Evolutionary conservation across 2,888 invertebrate species (phyloP).

Genomic region (Cryptocephalus primarius): DNA sequence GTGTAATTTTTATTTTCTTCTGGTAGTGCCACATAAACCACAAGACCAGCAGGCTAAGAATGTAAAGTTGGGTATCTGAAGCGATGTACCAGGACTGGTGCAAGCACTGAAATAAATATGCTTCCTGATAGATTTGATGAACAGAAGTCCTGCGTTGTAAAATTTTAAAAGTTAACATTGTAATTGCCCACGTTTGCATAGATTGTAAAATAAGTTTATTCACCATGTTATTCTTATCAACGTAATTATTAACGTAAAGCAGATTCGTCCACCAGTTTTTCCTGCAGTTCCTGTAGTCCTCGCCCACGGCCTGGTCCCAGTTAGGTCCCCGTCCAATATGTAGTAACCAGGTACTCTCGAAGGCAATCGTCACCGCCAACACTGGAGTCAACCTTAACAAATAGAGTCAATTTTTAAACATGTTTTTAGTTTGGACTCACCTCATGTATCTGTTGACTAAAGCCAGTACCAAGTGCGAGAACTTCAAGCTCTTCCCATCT

Average conservation of each 20-base stretch:
- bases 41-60: constrained; percentile 21
- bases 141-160: neutral
- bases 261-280: constrained; percentile 26
- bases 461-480: constrained; percentile 17
- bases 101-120: constrained; percentile 22
- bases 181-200: too few species aligned
- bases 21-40: constrained; percentile 20
- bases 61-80: constrained; percentile 28
- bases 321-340: constrained; percentile 21
- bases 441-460: constrained; percentile 26
- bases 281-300: constrained; percentile 22
- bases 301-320: constrained; percentile 19
- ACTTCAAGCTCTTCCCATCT: constrained; percentile 13
- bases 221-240: constrained; percentile 21
- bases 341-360: constrained; percentile 14
- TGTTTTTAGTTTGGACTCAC: constrained; percentile 10
- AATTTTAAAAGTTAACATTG: too few species aligned
- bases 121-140: neutral
- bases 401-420: neutral
- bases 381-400: constrained; percentile 15
- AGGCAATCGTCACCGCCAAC: constrained; percentile 11
- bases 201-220: neutral
- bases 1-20: constrained; percentile 9
- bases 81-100: constrained; percentile 31
- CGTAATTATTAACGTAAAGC: constrained; percentile 25